Evolutionary conservation across 2,113 vertebrate genomes (phyloP).

Genomic region (Solenodon paradoxus): DNA sequence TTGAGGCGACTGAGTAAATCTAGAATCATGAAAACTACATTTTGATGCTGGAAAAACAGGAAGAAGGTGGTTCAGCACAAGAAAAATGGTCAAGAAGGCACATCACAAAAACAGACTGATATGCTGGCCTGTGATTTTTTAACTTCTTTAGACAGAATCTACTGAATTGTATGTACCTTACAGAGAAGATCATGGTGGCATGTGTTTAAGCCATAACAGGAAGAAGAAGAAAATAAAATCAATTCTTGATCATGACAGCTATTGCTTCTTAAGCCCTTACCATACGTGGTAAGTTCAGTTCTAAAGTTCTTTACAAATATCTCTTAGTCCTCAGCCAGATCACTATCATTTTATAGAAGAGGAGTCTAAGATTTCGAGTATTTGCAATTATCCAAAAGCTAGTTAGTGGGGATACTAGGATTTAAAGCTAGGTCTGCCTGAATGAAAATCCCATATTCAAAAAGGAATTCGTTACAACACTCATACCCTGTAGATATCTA

Average conservation of each 20-base stretch:
- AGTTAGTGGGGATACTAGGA: not conserved
- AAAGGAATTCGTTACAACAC: not conserved
- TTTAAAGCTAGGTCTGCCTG: slow-evolving; percentile 21
- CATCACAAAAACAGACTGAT: slow-evolving; percentile 13
- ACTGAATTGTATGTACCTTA: slow-evolving; percentile 3
- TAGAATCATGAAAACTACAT: not conserved
- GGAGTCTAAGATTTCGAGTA: not conserved
- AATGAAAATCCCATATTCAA: not conserved
- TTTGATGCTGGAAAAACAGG: not conserved
- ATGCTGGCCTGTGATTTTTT: not conserved
- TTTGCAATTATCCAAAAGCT: slow-evolving; percentile 25
- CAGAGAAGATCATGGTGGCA: not conserved
- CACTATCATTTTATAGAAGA: slow-evolving; percentile 9
- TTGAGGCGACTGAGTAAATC: slow-evolving; percentile 61
- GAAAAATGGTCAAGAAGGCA: slow-evolving; percentile 38
- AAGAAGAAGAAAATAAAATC: not conserved
- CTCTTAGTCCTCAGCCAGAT: not conserved
- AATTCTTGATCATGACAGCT: slow-evolving; percentile 18
- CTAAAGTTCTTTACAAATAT: slow-evolving; percentile 23
- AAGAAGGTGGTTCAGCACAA: not conserved
- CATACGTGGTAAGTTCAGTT: not conserved
- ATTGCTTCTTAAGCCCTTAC: not conserved
- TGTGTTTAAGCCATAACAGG: not conserved
- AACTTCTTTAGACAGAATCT: slow-evolving; percentile 39
- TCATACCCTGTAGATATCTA: not conserved